A percentile compares a stretch with the other conserved stretches of the same genome.
Conservation (phyloP, 1,140 invertebrate species). For the Eumaeus atala region DNA sequence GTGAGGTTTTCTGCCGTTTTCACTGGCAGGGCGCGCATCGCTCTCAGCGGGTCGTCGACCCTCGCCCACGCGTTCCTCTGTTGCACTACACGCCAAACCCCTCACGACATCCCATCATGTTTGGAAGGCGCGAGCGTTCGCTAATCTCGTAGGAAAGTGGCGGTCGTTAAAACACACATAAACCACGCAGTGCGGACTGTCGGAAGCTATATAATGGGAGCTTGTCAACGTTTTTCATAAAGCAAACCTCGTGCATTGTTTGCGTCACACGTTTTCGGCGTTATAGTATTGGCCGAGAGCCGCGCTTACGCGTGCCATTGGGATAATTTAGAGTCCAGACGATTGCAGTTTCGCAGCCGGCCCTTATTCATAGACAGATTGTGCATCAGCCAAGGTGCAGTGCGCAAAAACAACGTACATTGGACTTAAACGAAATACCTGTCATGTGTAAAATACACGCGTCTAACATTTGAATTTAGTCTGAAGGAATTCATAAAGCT, state of each 20-base stretch:
- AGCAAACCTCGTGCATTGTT: conserved; percentile 8
- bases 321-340: conserved; percentile 39
- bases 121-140: not conserved
- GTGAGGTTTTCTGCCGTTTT: conserved; percentile 65
- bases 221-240: conserved; percentile 4
- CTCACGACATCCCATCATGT: not conserved
- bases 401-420: conserved; percentile 56
- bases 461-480: conserved; percentile 1
- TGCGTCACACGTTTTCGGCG: conserved; percentile 11
- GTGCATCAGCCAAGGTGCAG: conserved; percentile 48
- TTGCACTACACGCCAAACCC: conserved; percentile 37
- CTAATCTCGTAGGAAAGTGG: not conserved
- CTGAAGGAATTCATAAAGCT: conserved; percentile 9
- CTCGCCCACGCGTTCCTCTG: conserved; percentile 45
- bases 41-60: conserved; percentile 62
- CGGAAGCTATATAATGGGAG: conserved; percentile 5
- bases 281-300: conserved; percentile 28
- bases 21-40: conserved; percentile 56
- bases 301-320: conserved; percentile 24
- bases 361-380: conserved; percentile 47
- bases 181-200: not conserved
- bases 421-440: conserved; percentile 32
- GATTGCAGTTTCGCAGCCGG: conserved; percentile 41
- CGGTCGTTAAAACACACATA: not conserved
- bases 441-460: conserved; percentile 11